These are phyloP conservation scores for Diarsia rubi DNA, from an alignment of 2,888 invertebrate species.

Conservation along the genomic window DNA sequence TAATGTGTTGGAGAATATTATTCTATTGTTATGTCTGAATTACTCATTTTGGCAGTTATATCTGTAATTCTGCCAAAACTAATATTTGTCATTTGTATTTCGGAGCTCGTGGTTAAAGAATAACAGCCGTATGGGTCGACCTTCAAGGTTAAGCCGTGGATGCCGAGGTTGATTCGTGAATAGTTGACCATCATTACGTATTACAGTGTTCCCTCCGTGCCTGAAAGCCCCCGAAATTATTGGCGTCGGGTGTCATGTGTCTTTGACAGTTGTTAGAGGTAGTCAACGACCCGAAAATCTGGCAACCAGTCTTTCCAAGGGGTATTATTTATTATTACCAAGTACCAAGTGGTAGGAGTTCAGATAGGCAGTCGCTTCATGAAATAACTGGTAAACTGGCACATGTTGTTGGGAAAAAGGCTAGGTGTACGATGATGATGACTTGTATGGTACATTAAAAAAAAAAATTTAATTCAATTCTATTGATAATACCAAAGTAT, in stretches of 20 bases:
- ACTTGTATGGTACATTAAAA: no score
- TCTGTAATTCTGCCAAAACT: background rate
- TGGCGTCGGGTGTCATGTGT: background rate
- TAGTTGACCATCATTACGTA: background rate
- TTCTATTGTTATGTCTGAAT: constrained; percentile 7
- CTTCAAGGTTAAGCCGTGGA: background rate
- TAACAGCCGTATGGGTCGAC: background rate
- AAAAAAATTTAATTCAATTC: no score
- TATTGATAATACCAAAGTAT: background rate
- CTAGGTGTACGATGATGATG: no score
- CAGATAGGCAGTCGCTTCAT: background rate
- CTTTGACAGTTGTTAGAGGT: background rate
- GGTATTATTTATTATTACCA: background rate
- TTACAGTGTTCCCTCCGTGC: no score
- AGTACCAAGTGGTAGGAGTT: background rate
- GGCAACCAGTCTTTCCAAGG: background rate
- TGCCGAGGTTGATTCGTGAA: background rate
- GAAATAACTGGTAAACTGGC: no score
- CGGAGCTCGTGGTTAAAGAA: no score
- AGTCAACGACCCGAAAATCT: background rate
- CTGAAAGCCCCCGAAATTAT: no score
- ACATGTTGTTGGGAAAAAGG: no score
- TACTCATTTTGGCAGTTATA: background rate
- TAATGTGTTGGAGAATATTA: background rate
- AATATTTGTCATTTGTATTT: background rate